Evolutionary conservation across 53 echinoderm and acorn worm genomes (phyloP), one percentile per base, ranked within the genome.

Genomic region (Stichopus horrens): DNA sequence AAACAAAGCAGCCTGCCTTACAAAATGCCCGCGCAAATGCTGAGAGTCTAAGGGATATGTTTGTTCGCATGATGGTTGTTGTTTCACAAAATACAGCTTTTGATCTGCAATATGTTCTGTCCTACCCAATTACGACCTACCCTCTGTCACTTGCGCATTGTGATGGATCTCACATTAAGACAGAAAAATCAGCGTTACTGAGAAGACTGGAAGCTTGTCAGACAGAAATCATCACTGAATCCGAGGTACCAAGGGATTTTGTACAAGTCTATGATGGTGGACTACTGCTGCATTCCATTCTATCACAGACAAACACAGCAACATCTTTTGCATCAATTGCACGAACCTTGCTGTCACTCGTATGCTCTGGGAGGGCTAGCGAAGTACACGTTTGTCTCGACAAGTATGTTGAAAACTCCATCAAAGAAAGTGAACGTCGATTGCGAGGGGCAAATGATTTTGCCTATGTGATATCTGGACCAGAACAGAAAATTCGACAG

Each of bases 361-460:
- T 86, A 7, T 89, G 89, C 71, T 89, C 89, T 2, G 74, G 91
- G 0, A 86, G 60, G 10, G 77, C 51, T 14, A 86, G 9, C 55
- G 93, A 93, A 80, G 91, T 89, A 0, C 93, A 93, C 77, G 86
- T 91, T 13, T 93, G 91, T 63, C n/a, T 93, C 6, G 93, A 93
- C 73, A 93, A 91, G 55, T 93, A 93, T 67, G 83, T 86, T 5
- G 59, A 14, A 5, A 89, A 91, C 21, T 91, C 93, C 18, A 91
- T 91, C 74, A 93, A 93, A 54, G 91, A 89, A 54, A 86, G 93
- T 21, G 93, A 93, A 53, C 88, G 93, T 51, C 88, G 88, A 55
- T 57, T 93, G 19, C 68, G 93, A 5, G 93, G 90, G 5, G 93
- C 93, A 53, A 74, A 56, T 55, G 90, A 93, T 75, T 13, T 74